Conservation (phyloP, 2,888 invertebrate species). For the Volucella inflata region DNA sequence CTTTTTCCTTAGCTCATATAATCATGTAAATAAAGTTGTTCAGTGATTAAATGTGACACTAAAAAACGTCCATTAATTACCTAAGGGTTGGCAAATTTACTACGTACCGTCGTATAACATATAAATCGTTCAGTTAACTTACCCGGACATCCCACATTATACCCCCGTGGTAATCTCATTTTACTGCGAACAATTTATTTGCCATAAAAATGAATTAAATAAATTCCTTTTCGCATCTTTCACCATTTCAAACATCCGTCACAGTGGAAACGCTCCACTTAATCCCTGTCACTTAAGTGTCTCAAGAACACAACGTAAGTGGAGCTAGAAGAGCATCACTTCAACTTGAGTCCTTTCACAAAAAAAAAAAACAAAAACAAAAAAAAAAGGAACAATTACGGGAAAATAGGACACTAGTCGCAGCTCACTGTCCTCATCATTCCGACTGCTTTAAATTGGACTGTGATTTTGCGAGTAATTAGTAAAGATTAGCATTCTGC, state of each 20-base stretch:
- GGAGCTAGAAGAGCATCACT: neutral
- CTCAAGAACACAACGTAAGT: conserved; percentile 4
- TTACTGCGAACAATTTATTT: conserved; percentile 37
- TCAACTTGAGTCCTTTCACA: conserved; percentile 35
- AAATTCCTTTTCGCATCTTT: conserved; percentile 55
- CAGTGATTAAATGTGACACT: conserved; percentile 47
- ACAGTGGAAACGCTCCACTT: conserved; percentile 29
- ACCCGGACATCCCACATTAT: conserved; percentile 22
- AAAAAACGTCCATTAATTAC: conserved; percentile 33
- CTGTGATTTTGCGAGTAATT: conserved; percentile 38
- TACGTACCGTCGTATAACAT: neutral
- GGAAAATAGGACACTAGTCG: too few species aligned
- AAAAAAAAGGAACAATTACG: conserved; percentile 31
- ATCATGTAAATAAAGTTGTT: conserved; percentile 41
- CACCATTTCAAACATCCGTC: conserved; percentile 52
- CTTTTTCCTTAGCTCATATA: conserved; percentile 13
- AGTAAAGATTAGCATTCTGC: conserved; percentile 47
- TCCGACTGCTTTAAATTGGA: conserved; percentile 3
- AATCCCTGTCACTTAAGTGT: conserved; percentile 42
- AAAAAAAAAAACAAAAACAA: conserved; percentile 35
- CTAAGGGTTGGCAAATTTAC: conserved; percentile 4
- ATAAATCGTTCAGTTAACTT: neutral
- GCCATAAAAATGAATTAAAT: conserved; percentile 32
- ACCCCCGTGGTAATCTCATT: conserved; percentile 16
- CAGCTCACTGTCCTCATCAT: neutral